phyloP scores from a whole-genome alignment of 2,113 vertebrate genomes.

The Zingel zingel region DNA sequence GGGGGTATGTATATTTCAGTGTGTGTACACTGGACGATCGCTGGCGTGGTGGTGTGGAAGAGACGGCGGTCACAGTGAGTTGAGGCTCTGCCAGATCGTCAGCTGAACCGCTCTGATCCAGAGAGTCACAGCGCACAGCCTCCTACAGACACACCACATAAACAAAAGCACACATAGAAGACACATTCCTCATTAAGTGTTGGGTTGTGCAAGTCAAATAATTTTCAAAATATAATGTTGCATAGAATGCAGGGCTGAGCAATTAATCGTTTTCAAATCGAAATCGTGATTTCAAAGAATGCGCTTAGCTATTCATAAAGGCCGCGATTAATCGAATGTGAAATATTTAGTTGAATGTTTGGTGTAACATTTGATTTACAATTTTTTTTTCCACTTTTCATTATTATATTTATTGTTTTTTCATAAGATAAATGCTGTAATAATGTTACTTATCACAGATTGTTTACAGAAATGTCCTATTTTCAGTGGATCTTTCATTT shows the following conservation, averaged over 20 bases:
- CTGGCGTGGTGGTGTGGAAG: constrained; percentile 66
- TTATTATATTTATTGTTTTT: too few relatives aligned
- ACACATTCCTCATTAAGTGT: background rate
- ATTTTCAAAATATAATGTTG: background rate
- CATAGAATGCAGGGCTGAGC: background rate
- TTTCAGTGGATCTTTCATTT: too few relatives aligned
- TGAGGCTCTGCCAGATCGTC: constrained; percentile 72
- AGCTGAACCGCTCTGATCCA: constrained; percentile 70
- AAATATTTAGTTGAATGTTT: too few relatives aligned
- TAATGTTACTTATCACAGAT: too few relatives aligned
- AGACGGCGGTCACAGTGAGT: constrained; percentile 58
- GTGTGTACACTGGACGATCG: constrained; percentile 79
- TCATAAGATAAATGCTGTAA: too few relatives aligned
- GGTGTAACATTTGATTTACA: too few relatives aligned
- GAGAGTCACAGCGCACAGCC: constrained; percentile 77
- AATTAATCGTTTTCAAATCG: too few relatives aligned
- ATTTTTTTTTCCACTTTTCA: too few relatives aligned
- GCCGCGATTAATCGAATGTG: too few relatives aligned
- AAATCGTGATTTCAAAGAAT: too few relatives aligned
- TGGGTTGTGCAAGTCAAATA: background rate
- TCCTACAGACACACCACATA: constrained; percentile 81
- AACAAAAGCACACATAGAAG: constrained; percentile 7
- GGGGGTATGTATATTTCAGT: constrained; percentile 66
- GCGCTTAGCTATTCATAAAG: too few relatives aligned
- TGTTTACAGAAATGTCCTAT: too few relatives aligned